Evolutionary conservation across 1,140 invertebrate species (phyloP).

Genomic region (Pachyrhynchus sulphureomaculatus): DNA sequence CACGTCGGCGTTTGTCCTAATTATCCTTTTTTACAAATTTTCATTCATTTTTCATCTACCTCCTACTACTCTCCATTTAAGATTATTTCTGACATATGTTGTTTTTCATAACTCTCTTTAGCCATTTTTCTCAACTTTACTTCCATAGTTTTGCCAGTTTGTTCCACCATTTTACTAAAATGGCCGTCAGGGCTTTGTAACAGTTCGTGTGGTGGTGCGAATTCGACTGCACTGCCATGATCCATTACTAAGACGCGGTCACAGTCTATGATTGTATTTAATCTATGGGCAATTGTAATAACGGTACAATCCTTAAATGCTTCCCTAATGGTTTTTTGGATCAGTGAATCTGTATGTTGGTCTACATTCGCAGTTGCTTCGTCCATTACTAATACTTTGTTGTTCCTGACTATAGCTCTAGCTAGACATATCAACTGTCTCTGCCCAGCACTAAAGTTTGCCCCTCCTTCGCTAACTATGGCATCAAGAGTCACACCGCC

Average conservation of each 20-base stretch:
- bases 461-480: slow-evolving; percentile 63
- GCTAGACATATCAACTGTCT: slow-evolving; percentile 78
- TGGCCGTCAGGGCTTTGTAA: slow-evolving; percentile 54
- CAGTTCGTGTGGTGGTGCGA: slow-evolving; percentile 44
- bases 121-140: slow-evolving; percentile 24
- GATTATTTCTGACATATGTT: too few relatives aligned
- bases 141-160: slow-evolving; percentile 53
- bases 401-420: slow-evolving; percentile 68
- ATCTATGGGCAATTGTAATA: slow-evolving; percentile 78
- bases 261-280: slow-evolving; percentile 76
- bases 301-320: slow-evolving; percentile 74
- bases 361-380: slow-evolving; percentile 73
- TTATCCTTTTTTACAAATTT: too few relatives aligned
- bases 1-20: too few relatives aligned
- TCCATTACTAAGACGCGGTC: slow-evolving; percentile 50
- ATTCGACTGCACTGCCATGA: slow-evolving; percentile 44
- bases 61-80: too few relatives aligned
- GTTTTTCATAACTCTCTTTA: slow-evolving; percentile 25
- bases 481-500: slow-evolving; percentile 35
- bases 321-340: slow-evolving; percentile 65
- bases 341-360: slow-evolving; percentile 69
- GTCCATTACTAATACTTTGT: slow-evolving; percentile 79
- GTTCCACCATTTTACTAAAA: slow-evolving; percentile 69
- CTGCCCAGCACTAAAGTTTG: slow-evolving; percentile 78
- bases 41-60: too few relatives aligned